A percentile compares a stretch with the other conserved stretches of the same genome.
Conservation (phyloP, 2,113 vertebrate species). For the Syngnathus floridae region DNA sequence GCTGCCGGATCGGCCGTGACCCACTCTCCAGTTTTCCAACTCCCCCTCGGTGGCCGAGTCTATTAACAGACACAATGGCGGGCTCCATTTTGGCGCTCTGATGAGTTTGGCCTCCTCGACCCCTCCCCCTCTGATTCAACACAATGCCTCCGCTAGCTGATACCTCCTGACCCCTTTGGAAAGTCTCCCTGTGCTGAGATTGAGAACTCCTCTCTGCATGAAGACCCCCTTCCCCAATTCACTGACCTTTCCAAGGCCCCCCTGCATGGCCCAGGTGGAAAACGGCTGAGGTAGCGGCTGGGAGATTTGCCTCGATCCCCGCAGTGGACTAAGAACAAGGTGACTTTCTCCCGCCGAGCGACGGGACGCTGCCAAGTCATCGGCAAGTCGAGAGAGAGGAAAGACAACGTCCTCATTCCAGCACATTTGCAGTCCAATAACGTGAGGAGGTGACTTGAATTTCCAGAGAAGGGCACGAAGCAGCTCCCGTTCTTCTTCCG, state of each 20-base stretch:
- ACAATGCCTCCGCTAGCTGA: constrained; percentile 25
- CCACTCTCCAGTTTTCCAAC: constrained; percentile 20
- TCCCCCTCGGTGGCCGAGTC: constrained; percentile 20
- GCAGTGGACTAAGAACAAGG: constrained; percentile 40
- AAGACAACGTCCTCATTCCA: constrained; percentile 32
- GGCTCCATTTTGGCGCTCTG: constrained; percentile 21
- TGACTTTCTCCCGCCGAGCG: constrained; percentile 38
- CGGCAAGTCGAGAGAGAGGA: constrained; percentile 7
- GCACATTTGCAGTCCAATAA: constrained; percentile 56
- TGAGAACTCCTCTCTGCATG: constrained; percentile 50
- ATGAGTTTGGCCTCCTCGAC: constrained; percentile 21
- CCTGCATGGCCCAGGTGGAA: constrained; percentile 36
- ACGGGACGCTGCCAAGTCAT: constrained; percentile 13
- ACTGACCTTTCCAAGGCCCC: constrained; percentile 14
- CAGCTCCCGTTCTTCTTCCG: constrained; percentile 48
- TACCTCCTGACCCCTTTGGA: constrained; percentile 43
- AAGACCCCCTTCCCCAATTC: constrained; percentile 7
- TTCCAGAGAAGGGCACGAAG: constrained; percentile 36
- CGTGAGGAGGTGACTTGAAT: constrained; percentile 52
- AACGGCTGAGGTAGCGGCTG: constrained; percentile 47
- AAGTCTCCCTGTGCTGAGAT: constrained; percentile 50
- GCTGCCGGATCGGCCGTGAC: constrained; percentile 33
- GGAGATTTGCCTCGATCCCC: constrained; percentile 52
- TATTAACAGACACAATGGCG: constrained; percentile 48
- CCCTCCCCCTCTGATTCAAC: constrained; percentile 39